Evolutionary conservation across 2,113 vertebrate species (phyloP), one percentile per base, ranked within the genome.

Genomic region (Sarotherodon lohbergeri): DNA sequence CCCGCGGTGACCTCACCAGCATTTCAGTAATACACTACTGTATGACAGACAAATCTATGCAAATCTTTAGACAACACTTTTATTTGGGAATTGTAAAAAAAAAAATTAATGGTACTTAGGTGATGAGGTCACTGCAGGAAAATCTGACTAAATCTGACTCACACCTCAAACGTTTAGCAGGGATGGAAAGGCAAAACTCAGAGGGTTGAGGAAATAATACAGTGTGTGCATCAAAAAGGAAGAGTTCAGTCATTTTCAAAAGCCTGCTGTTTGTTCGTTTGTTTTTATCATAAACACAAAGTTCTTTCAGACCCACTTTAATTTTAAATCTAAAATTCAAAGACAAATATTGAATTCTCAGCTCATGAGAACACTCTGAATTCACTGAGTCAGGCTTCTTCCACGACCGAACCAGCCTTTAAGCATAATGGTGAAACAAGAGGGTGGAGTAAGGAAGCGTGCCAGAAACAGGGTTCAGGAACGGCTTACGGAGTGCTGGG

Each of bases 401-500:
- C 3, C 24, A 80, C 34, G 90, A 63, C 89, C 92, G 86, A 88
- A 86, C 61, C 84, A 61, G 19, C 82, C 80, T 84, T 87, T 71
- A 6, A 68, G 88, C 46, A 27, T 27, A 43, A 39, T n/a, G 68
- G 84, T 48, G 83, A 80, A 48, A 81, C 63, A 79, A 78, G 91
- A 85, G 86, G 84, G 88, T 82, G 85, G 89, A 89, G 92, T 83
- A 88, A 91, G 89, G 94, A 85, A 90, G 91, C 87, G 90, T 95
- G 94, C 92, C 13, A 5, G 86, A 84, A 89, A 92, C 93, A 91
- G 91, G 89, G 82, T 61, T 86, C 84, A 85, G 90, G 90, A 81
- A 83, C 86, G 59, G 43, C 82, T 78, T 17, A 80, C 16, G 83
- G 88, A 41, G 56, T 66, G 84, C n/a, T 12, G 39, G 73, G 59